Base-by-base conservation (phyloP, 37 sponge, comb jelly and placozoan species). In the Haliclona indistincta region DNA sequence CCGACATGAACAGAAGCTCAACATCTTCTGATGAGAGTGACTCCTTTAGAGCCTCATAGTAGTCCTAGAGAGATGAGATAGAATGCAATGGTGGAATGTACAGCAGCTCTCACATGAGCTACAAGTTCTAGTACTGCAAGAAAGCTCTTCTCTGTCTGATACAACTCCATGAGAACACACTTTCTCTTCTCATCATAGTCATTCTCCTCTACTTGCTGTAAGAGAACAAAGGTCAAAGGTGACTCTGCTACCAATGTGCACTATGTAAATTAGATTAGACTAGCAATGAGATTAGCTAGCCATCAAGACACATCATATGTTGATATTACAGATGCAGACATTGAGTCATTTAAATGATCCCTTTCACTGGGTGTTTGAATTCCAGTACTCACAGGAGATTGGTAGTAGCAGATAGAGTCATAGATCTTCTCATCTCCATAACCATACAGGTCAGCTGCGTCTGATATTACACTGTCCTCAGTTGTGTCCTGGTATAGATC, bases 141-240 rank as follows among this genome's bases (percentile, higher is more conserved):
- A 55, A 78, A 87, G 44, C 72, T 88, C 80, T 80, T 83, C 63
- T 92, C 93, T 37, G 93, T 92, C 67, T 92, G 88, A 68, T 56
- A 83, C 35, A 92, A 41, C 68, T 92, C 93, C 17, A 36, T 13
- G 23, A 92, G 22, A 17, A 87, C 35, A 20, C 64, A 67, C 7
- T 44, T 32, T 37, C 62, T 74, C 85, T 88, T 87, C 23, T 83
- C 87, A 61, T 79, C 80, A 22, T 55, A 39, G 38, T 81, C 77
- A 30, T 72, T 44, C 19, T 67, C 51, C 41, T 26, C 55, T 63
- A 45, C 76, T 0, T 68, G 62, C 84, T 74, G 58, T 15, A 17
- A 67, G 11, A 47, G 42, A 19, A 3, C 22, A 34, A n/a, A n/a
- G n/a, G n/a, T n/a, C n/a, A n/a, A n/a, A n/a, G n/a, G n/a, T n/a